Evolutionary conservation across 2,113 vertebrate species (phyloP).

Genomic region (Tetraodon nigroviridis): DNA sequence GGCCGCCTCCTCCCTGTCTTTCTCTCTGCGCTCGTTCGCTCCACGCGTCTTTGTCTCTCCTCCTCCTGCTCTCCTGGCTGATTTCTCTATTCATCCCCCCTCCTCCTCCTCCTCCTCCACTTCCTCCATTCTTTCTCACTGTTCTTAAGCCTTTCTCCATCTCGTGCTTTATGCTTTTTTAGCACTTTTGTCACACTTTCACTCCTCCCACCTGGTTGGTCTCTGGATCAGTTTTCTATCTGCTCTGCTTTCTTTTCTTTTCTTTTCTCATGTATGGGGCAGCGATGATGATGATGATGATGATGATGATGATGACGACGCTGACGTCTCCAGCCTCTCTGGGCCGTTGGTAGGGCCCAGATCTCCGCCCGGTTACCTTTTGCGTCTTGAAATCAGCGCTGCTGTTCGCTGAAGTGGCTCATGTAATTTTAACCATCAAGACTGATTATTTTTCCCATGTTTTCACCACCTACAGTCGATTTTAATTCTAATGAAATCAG

Average conservation of each 20-base stretch:
- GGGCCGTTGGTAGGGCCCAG: too few relatives aligned
- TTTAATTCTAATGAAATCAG: too few relatives aligned
- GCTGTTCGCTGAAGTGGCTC: not conserved
- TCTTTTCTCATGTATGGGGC: too few relatives aligned
- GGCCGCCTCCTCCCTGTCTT: slow-evolving; percentile 39
- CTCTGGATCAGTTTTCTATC: slow-evolving; percentile 13
- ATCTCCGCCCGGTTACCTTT: too few relatives aligned
- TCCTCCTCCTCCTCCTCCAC: slow-evolving; percentile 3
- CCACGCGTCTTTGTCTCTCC: slow-evolving; percentile 7
- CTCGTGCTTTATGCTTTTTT: slow-evolving; percentile 12
- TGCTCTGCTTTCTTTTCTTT: not conserved
- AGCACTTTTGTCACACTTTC: slow-evolving; percentile 29
- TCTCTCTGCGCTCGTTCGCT: slow-evolving; percentile 7
- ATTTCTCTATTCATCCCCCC: slow-evolving; percentile 33
- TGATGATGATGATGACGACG: too few relatives aligned
- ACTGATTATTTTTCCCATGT: too few relatives aligned
- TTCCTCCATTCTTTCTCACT: slow-evolving; percentile 1
- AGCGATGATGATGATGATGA: slow-evolving; percentile 22
- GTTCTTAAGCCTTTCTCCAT: not conserved
- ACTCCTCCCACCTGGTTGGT: slow-evolving; percentile 13
- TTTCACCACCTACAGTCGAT: too few relatives aligned
- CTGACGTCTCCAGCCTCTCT: too few relatives aligned
- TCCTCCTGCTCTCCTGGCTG: slow-evolving; percentile 9
- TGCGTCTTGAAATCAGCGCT: not conserved
- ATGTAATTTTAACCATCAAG: too few relatives aligned